These are phyloP conservation scores for Brachyistius frenatus DNA, from an alignment of 2,113 vertebrate species.

Conservation along the genomic window DNA sequence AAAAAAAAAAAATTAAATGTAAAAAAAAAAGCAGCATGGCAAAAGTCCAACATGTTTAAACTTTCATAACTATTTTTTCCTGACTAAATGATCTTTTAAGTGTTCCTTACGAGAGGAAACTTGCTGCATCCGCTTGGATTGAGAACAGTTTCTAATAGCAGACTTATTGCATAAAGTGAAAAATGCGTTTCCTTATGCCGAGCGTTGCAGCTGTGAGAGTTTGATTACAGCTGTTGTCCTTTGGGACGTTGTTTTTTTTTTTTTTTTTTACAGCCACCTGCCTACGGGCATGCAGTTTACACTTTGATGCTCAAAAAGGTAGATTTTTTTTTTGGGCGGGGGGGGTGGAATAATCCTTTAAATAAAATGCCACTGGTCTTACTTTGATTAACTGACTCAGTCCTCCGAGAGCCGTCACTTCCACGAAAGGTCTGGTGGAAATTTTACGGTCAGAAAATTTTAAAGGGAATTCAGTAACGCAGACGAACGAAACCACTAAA, in stretches of 20 bases:
- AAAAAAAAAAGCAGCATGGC: too few relatives aligned
- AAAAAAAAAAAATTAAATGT: too few relatives aligned
- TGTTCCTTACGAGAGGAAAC: too few relatives aligned
- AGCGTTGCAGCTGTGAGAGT: background rate
- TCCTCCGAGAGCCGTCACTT: constrained; percentile 5
- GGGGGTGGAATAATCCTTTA: background rate
- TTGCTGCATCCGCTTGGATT: background rate
- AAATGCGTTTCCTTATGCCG: background rate
- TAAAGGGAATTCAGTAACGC: constrained; percentile 50
- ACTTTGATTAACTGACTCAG: constrained; percentile 25
- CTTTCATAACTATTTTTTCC: too few relatives aligned
- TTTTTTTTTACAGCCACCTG: too few relatives aligned
- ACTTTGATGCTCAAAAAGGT: background rate
- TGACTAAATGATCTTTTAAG: too few relatives aligned
- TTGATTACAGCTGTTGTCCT: background rate
- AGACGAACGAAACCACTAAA: constrained; percentile 59
- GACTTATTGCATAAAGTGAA: background rate
- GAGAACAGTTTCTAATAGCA: background rate
- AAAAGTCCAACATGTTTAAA: too few relatives aligned
- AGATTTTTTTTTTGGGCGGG: background rate
- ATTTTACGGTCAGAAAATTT: constrained; percentile 51
- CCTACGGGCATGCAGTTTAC: too few relatives aligned
- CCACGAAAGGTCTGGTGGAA: constrained; percentile 21
- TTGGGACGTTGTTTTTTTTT: background rate
- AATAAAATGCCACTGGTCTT: background rate